Base-by-base conservation (phyloP, 2,888 invertebrate genomes). In the Drosophila anomelani region DNA sequence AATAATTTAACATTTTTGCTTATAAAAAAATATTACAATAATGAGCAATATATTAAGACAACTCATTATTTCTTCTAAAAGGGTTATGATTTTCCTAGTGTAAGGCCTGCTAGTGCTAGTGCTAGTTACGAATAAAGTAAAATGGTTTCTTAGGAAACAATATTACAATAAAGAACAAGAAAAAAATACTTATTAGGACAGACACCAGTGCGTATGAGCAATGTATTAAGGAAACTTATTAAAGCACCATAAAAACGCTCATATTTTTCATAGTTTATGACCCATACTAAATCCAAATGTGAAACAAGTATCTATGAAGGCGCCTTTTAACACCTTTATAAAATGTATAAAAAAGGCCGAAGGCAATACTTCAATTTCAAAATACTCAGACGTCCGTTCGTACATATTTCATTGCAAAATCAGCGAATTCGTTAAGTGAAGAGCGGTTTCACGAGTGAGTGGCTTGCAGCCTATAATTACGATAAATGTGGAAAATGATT, bases 401-500 rank as follows among this genome's bases (percentile, higher is more conserved):
- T 49, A 17, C 17, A 20, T 41, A 34, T 49, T 63, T 64, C n/a
- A 51, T 51, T 64, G 43, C 29, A 43, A 64, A 64, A 64, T 64
- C 36, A 29, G 26, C 12, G 10, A 26, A 49, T 49, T 43, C 64
- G 43, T 64, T 43, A 47, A 68, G 41, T 47, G 39, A 3, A 68
- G 44, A 44, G 36, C 46, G 17, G 34, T 49, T 68, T 55, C 39
- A 56, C 32, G 56, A 68, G 36, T 68, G 36, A 68, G 46, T 56
- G 68, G 43, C 9, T 36, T 10, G 66, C 36, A 43, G 36, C 4
- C 64, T 64, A 43, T 49, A 64, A 64, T 64, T 64, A 51, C 49
- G 66, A 64, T 64, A 64, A 64, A 64, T 64, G 64, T 43, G 64
- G 64, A 64, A 64, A 43, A 51, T 12, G 49, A 64, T 64, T 64